phyloP scores from a whole-genome alignment of 2,888 invertebrate genomes.

The Bellardia pandia region DNA sequence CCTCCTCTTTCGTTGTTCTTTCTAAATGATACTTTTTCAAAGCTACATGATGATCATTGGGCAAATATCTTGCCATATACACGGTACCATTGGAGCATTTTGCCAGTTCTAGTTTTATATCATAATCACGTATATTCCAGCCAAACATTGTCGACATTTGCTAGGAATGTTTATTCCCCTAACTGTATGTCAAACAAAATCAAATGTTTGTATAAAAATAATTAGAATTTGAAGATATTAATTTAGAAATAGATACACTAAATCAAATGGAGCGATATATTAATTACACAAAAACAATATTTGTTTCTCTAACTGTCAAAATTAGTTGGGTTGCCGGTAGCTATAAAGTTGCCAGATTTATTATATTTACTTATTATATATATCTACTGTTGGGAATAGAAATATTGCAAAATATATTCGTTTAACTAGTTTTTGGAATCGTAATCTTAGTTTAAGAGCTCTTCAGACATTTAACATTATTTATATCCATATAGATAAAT shows the following conservation, averaged over 20 bases:
- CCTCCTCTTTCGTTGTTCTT: constrained; percentile 86
- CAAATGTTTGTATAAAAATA: not conserved
- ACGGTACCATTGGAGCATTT: constrained; percentile 90
- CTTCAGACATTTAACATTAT: too few species aligned
- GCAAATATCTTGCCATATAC: constrained; percentile 88
- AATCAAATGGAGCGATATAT: not conserved
- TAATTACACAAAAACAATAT: constrained; percentile 18
- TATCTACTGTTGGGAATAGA: too few species aligned
- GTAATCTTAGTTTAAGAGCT: too few species aligned
- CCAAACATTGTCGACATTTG: constrained; percentile 84
- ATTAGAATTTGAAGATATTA: not conserved
- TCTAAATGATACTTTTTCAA: constrained; percentile 92
- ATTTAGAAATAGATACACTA: not conserved
- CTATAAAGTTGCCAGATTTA: too few species aligned
- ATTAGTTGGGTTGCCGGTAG: not conserved
- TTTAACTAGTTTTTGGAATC: too few species aligned
- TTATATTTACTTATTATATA: too few species aligned
- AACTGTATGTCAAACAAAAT: not conserved
- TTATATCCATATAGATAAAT: too few species aligned
- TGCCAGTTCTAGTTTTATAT: constrained; percentile 88
- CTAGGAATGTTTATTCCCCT: not conserved
- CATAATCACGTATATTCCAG: constrained; percentile 87
- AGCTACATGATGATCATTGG: constrained; percentile 88
- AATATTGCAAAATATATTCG: too few species aligned
- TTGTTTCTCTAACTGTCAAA: constrained; percentile 13